A percentile compares a stretch with the other conserved stretches of the same genome.
Conservation (phyloP, 2,888 invertebrate species). For the Cephus spinipes region DNA sequence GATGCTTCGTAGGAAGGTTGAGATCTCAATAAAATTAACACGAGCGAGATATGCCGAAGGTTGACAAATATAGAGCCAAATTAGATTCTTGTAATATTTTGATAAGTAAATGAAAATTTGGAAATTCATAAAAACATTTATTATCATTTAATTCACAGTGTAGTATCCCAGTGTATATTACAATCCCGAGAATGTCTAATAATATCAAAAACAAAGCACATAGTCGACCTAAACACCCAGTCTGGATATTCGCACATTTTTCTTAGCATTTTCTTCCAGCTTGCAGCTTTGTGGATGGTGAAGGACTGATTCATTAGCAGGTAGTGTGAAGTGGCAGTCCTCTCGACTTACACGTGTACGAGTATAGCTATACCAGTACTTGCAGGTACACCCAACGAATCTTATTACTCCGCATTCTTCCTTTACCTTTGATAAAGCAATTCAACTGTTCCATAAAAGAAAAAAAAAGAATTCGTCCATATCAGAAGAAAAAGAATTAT, state of each 20-base stretch:
- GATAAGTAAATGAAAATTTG: background rate
- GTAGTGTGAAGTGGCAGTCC: conserved; percentile 16
- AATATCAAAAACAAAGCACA: background rate
- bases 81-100: background rate
- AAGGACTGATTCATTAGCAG: conserved; percentile 24
- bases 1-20: background rate
- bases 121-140: background rate
- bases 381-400: background rate
- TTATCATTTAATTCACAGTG: background rate
- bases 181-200: background rate
- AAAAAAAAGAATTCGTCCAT: background rate
- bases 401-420: background rate
- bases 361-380: background rate
- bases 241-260: background rate
- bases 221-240: background rate
- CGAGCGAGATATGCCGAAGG: background rate
- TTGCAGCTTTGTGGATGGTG: conserved; percentile 9
- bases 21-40: background rate
- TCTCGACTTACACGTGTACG: background rate
- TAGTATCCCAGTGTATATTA: background rate
- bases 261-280: background rate
- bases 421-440: background rate
- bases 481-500: background rate
- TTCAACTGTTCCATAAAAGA: background rate
- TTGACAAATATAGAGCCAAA: background rate